Base-by-base conservation (phyloP, 1,140 invertebrate species). In the Eumeta japonica region DNA sequence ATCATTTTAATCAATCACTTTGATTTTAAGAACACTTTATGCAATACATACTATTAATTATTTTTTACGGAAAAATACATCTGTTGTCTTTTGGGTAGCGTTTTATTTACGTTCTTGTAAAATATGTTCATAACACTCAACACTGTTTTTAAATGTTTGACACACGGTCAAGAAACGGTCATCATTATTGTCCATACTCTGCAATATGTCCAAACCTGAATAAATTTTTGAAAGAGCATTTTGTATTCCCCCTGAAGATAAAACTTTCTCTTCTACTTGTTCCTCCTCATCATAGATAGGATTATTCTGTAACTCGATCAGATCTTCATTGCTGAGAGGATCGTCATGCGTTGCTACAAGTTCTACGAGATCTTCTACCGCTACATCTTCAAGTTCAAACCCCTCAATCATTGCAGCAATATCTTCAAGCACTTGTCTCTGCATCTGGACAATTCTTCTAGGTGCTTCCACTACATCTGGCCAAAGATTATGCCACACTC, bases 401-500 rank as follows among this genome's bases (percentile, higher is more conserved):
- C 39, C 27, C 34, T 41, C 24, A 35, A 36, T 41, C 11, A 35
- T 41, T 41, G 29, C 30, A 39, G 33, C 15, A 33, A 33, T 32
- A 24, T 35, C 32, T 35, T 35, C n/a, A 30, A 35, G 27, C 33
- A 36, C 34, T 37, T 42, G 35, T 42, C 40, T 42, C 35, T 42
- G 40, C 39, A 41, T 35, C 39, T 41, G 32, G 16, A 42, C 34
- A 42, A 30, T 36, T 36, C 28, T 43, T 34, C 35, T 38, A 37
- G 41, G 20, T 37, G 41, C 36, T 43, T 43, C 41, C 34, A 48
- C n/a, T n/a, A n/a, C n/a, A 36, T 52, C 46, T 20, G 46, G 43
- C 50, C 50, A 43, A 40, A 52, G 31, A 43, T 48, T 52, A 41
- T 38, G 33, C 50, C 50, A 48, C 14, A 40, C 35, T 15, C 35